A percentile compares a stretch with the other conserved stretches of the same genome.
Conservation (phyloP, 2,797 vertebrate genomes). For the Hipposideros larvatus region DNA sequence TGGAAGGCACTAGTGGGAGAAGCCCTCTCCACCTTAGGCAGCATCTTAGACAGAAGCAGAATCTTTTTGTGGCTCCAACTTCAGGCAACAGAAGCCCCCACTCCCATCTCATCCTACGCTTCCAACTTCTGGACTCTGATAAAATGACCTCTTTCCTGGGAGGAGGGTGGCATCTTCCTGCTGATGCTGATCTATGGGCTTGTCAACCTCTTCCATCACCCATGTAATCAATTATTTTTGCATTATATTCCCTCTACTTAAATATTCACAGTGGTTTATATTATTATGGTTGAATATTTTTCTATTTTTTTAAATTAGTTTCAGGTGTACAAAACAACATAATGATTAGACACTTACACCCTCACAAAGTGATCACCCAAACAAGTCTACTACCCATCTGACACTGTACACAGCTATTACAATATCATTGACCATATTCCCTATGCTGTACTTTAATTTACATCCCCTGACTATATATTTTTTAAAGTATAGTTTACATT, state of each 20-base stretch:
- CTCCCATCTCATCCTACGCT: neutral
- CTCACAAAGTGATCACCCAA: no score
- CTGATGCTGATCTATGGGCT: neutral
- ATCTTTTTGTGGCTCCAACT: neutral
- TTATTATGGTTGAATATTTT: neutral
- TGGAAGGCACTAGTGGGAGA: neutral
- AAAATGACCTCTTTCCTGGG: neutral
- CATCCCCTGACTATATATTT: no score
- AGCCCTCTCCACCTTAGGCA: neutral
- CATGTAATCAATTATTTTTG: neutral
- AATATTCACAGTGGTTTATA: slow-evolving; percentile 1
- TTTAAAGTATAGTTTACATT: no score
- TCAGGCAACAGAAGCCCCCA: neutral
- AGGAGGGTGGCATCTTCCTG: neutral
- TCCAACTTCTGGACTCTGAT: neutral
- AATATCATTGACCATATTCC: no score
- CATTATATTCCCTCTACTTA: slow-evolving; percentile 24
- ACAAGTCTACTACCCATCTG: no score
- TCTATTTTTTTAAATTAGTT: no score
- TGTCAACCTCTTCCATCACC: neutral
- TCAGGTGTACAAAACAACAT: no score
- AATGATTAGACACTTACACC: no score
- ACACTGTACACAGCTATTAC: no score
- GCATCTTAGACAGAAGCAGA: neutral
- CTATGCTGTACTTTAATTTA: no score